Percentiles rank a stretch among this genome's conserved stretches.
phyloP scores from a whole-genome alignment of 2,888 invertebrate species.

The Acrobeloides nanus region DNA sequence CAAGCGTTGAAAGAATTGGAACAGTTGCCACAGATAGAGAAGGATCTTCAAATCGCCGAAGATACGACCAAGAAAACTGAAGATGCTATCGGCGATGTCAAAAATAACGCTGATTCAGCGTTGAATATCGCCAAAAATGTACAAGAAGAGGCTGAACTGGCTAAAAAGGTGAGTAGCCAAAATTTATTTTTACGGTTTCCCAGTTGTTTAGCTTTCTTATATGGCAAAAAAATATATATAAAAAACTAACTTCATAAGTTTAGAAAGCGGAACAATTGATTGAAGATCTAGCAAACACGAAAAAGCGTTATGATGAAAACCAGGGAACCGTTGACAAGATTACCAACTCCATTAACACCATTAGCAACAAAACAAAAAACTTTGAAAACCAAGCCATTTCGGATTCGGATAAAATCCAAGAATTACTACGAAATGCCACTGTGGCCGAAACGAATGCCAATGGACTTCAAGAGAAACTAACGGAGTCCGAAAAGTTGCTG shows the following conservation, averaged over 20 bases:
- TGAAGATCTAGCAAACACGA: slow-evolving; percentile 13
- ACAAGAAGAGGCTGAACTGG: slow-evolving; percentile 20
- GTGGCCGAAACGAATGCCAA: slow-evolving; percentile 25
- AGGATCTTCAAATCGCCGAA: slow-evolving; percentile 59
- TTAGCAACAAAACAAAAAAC: slow-evolving; percentile 22
- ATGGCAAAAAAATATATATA: not conserved
- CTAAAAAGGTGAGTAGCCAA: slow-evolving; percentile 11
- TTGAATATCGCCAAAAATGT: slow-evolving; percentile 28
- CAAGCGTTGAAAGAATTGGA: slow-evolving; percentile 71
- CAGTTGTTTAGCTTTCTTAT: not conserved
- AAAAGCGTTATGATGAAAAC: slow-evolving; percentile 7
- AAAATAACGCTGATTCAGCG: slow-evolving; percentile 31
- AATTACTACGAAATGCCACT: slow-evolving; percentile 26
- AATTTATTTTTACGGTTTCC: not conserved
- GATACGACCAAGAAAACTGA: slow-evolving; percentile 32
- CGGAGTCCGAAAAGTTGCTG: slow-evolving; percentile 60
- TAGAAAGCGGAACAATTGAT: slow-evolving; percentile 18
- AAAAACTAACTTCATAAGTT: slow-evolving; percentile 11
- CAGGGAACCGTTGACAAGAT: slow-evolving; percentile 13
- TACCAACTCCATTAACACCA: slow-evolving; percentile 9
- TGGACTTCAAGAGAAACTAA: slow-evolving; percentile 20
- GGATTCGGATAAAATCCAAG: slow-evolving; percentile 25
- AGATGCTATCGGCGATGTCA: slow-evolving; percentile 32
- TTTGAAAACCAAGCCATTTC: slow-evolving; percentile 29
- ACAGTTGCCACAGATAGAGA: slow-evolving; percentile 70